Evolutionary conservation across 2,797 vertebrate species (phyloP), one percentile per base, ranked within the genome.

Genomic region (Enteromius paludinosus): DNA sequence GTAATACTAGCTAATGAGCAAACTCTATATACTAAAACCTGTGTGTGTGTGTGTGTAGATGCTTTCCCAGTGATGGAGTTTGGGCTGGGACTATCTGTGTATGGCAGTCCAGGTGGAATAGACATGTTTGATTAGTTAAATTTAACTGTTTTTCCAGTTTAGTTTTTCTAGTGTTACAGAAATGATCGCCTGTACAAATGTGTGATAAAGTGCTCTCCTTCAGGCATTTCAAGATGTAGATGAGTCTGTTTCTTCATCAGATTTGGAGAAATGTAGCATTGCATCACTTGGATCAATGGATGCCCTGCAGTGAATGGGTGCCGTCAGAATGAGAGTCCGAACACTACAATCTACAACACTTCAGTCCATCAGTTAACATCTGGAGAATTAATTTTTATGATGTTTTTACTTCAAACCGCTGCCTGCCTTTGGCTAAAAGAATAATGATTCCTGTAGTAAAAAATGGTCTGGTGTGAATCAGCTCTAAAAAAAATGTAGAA

Each of bases 1-100:
- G 89, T 89, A 84, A 87, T 84, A 86, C 89, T 88, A 85, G 86
- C 89, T 93, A 94, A 92, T 93, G 90, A 94, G 90, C 91, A 92
- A 92, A 88, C 88, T 85, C 90, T 86, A 90, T 91, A 88, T 92
- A 91, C 89, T 90, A 91, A 85, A 90, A 87, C 89, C 89, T 11
- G 30, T 17, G 17, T 38, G 47, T 4, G 45, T 49, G 35, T 3
- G 12, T 9, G 20, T 11, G 52, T 5, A 1, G 9, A 20, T n/a
- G 20, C 15, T 49, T 17, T 6, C 18, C 47, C 47, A 52, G 2
- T 20, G 47, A 52, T 7, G 17, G 47, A 49, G 47, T 49, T 17
- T 49, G 47, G 47, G 45, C 45, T 47, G 15, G 14, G 45, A 17
- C 45, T 47, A 49, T 49, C 45, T 47, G 45, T 17, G 15, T 17